These are phyloP conservation scores for Brachionus koreanus DNA, from an alignment of 1,140 invertebrate species.

Conservation along the genomic window DNA sequence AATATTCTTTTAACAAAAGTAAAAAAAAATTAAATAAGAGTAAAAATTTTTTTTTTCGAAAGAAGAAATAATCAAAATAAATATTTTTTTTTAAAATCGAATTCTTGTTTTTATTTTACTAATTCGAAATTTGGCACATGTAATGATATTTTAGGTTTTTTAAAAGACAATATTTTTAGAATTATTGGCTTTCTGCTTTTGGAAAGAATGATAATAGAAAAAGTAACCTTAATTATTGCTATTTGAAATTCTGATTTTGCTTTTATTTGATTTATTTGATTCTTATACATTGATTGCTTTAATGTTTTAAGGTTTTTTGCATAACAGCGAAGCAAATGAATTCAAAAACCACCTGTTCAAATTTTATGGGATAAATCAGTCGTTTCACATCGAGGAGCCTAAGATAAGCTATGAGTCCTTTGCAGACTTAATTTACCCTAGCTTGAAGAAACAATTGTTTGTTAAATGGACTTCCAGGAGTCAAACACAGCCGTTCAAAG, in stretches of 20 bases:
- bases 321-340: neutral
- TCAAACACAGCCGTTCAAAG: neutral
- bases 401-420: slow-evolving; percentile 1
- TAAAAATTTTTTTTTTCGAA: too few relatives aligned
- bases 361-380: neutral
- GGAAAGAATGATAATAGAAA: too few relatives aligned
- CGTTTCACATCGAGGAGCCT: neutral
- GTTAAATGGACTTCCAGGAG: slow-evolving; percentile 1
- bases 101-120: too few relatives aligned
- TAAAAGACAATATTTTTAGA: too few relatives aligned
- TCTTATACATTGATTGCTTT: neutral
- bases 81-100: too few relatives aligned
- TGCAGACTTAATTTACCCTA: slow-evolving; percentile 7
- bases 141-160: too few relatives aligned
- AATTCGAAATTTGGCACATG: too few relatives aligned
- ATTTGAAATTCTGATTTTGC: neutral
- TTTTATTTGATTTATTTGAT: neutral
- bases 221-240: too few relatives aligned
- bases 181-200: too few relatives aligned
- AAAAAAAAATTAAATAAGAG: too few relatives aligned
- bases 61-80: too few relatives aligned
- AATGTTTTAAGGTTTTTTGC: slow-evolving; percentile 14
- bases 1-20: too few relatives aligned
- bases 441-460: neutral
- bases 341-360: neutral